Base-by-base conservation (phyloP, 2,797 vertebrate species). In the Eleutherodactylus coqui region DNA sequence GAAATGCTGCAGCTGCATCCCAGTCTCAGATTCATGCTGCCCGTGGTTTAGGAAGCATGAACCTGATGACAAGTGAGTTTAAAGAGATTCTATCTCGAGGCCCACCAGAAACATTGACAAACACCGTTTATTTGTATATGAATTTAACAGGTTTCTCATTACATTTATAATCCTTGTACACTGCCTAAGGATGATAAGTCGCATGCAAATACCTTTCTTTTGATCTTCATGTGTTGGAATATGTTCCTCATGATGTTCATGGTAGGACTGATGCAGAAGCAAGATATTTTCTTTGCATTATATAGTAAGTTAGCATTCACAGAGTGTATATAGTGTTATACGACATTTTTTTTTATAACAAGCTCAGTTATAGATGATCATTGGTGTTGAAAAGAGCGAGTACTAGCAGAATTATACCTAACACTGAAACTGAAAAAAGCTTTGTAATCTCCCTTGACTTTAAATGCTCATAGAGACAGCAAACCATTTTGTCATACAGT, bases 361-460 rank as follows among this genome's bases (percentile, higher is more conserved):
- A 76, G 75, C 43, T 51, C 29, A 75, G 72, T 75, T 47, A 49
- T 75, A 24, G 34, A 69, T 69, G 19, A 69, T 69, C 1, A 21
- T 10, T 45, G 8, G 69, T n/a, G 29, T 53, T 76, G 47, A 36
- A 51, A 76, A 34, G 3, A 32, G 29, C 17, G 32, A 53, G 32
- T 19, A 27, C 55, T 43, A 43, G 36, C n/a, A 79, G 36, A 41
- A 60, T 79, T 62, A 51, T 80, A 19, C 9, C 62, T 60, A 55
- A n/a, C 45, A 38, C 47, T 51, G 34, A 27, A 38, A 38, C 47
- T 51, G 34, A 27, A 38, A 53, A 70, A 38, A 3, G 4, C 21
- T 14, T 10, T 64, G 55, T 62, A 84, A 62, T 75, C 41, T 75
- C 55, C 29, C 41, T n/a, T 84, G 53, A 36, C 41, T 64, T 62